Conservation (phyloP, 2,888 invertebrate species). For the Disparrhopalites patrizii region DNA sequence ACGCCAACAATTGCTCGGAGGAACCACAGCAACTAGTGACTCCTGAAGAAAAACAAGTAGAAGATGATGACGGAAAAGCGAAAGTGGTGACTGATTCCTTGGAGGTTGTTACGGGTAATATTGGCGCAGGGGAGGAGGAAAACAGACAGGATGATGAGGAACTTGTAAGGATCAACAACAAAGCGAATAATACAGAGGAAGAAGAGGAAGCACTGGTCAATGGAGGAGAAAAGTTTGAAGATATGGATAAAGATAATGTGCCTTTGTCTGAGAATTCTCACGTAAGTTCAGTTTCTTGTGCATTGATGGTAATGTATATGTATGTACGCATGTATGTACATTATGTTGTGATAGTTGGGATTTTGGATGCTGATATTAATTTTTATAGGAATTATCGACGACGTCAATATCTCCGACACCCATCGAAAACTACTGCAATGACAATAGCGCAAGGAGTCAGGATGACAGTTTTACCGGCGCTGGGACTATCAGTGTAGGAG, state of each 20-base stretch:
- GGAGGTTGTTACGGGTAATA: neutral
- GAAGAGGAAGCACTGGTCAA: neutral
- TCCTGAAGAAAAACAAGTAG: too few relatives aligned
- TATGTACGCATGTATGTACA: neutral
- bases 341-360: neutral
- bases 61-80: too few relatives aligned
- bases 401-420: slow-evolving; percentile 46
- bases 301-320: neutral
- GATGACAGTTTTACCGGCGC: slow-evolving; percentile 9
- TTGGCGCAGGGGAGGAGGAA: neutral
- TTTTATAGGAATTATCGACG: slow-evolving; percentile 40
- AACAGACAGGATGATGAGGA: slow-evolving; percentile 7
- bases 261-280: slow-evolving; percentile 19
- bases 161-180: neutral
- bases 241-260: slow-evolving; percentile 23
- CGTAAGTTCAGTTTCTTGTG: slow-evolving; percentile 3
- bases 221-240: slow-evolving; percentile 10
- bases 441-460: slow-evolving; percentile 11
- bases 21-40: too few relatives aligned
- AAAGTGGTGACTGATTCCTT: too few relatives aligned
- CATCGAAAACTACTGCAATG: slow-evolving; percentile 39
- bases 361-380: neutral
- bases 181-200: neutral
- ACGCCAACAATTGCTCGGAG: too few relatives aligned
- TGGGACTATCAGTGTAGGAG: neutral